Evolutionary conservation across 2,797 vertebrate genomes (phyloP).

Genomic region (Gouania willdenowi): DNA sequence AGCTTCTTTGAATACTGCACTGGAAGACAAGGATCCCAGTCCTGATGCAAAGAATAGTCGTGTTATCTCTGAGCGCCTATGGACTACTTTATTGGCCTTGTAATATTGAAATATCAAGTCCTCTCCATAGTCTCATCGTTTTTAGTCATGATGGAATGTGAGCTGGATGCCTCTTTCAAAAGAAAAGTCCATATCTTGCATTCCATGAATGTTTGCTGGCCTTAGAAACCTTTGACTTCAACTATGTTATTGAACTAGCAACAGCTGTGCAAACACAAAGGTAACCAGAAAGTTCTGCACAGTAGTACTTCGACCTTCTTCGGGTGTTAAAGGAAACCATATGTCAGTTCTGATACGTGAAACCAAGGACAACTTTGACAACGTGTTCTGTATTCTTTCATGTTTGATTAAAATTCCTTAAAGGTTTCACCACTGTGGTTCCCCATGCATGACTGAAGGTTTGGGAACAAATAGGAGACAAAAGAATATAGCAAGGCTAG

Average conservation of each 20-base stretch:
- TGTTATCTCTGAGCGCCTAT: no score
- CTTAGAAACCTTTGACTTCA: not conserved
- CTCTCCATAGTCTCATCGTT: not conserved
- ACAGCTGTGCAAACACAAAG: not conserved
- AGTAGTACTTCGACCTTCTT: not conserved
- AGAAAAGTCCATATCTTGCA: not conserved
- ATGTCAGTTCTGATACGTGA: not conserved
- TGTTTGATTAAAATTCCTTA: not conserved
- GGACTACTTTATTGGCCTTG: no score
- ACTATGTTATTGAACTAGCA: not conserved
- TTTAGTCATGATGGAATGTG: no score
- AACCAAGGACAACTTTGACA: not conserved
- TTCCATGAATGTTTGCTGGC: not conserved
- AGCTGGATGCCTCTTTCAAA: not conserved
- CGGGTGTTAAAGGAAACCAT: not conserved
- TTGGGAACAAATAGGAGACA: not conserved
- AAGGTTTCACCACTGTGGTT: not conserved
- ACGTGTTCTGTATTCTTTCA: not conserved
- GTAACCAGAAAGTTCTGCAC: not conserved
- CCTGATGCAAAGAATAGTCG: conserved; percentile 11
- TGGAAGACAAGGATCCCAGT: not conserved
- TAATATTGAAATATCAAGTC: not conserved
- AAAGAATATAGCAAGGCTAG: not conserved
- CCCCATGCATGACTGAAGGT: not conserved
- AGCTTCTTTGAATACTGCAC: conserved; percentile 10